Evolutionary conservation across 2,888 invertebrate genomes (phyloP).

Genomic region (Eilema sororculum): DNA sequence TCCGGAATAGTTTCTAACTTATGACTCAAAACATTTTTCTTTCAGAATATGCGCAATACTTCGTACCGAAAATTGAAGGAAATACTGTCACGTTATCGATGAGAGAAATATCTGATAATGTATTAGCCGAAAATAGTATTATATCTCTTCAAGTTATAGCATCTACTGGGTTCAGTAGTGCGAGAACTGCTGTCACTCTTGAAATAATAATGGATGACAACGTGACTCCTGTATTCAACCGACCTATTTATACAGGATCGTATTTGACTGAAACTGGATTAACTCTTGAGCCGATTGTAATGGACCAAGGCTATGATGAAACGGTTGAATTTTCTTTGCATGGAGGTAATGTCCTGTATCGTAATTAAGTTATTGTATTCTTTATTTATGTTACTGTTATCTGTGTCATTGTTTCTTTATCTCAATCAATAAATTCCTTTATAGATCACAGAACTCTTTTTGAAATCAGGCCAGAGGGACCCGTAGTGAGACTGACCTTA

Average conservation of each 20-base stretch:
- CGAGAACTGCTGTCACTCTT: constrained; percentile 63
- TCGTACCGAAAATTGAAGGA: constrained; percentile 51
- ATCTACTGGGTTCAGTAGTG: constrained; percentile 52
- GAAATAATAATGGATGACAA: constrained; percentile 70
- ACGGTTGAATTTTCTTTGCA: constrained; percentile 58
- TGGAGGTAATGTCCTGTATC: constrained; percentile 65
- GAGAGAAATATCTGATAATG: constrained; percentile 51
- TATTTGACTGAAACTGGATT: constrained; percentile 61
- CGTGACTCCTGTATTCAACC: constrained; percentile 68
- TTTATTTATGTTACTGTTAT: too few species aligned
- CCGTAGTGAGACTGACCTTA: constrained; percentile 49
- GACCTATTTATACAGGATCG: constrained; percentile 62
- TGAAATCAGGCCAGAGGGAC: constrained; percentile 42
- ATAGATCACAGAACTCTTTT: constrained; percentile 62
- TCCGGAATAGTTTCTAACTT: background rate
- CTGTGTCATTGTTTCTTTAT: too few species aligned
- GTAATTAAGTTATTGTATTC: too few species aligned
- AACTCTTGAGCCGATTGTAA: constrained; percentile 57
- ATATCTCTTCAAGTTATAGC: constrained; percentile 65
- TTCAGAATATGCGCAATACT: constrained; percentile 63
- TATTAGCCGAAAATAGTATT: constrained; percentile 64
- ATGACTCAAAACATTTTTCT: constrained; percentile 28
- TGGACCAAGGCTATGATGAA: constrained; percentile 71
- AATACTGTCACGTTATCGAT: constrained; percentile 64
- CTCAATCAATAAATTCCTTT: too few species aligned